Percentiles rank a stretch among this genome's conserved stretches.
These are phyloP conservation scores for Lutjanus argentimaculatus DNA, from an alignment of 2,797 vertebrate species.

Conservation along the genomic window DNA sequence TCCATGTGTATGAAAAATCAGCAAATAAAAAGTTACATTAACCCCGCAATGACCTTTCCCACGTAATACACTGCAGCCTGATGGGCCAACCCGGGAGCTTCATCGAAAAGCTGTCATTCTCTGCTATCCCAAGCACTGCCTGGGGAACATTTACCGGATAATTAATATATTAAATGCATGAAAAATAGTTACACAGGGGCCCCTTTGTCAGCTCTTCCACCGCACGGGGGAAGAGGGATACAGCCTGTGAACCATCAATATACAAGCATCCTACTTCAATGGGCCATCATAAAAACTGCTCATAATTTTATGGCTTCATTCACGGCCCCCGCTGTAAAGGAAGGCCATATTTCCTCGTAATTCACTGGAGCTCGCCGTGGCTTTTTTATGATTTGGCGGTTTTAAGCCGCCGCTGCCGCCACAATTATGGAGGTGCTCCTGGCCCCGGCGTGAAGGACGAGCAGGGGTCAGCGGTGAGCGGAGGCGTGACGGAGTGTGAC, in stretches of 20 bases:
- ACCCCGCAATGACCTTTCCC: slow-evolving; percentile 97
- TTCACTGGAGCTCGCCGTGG: slow-evolving; percentile 83
- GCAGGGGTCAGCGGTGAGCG: slow-evolving; percentile 82
- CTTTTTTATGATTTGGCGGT: slow-evolving; percentile 88
- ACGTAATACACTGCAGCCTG: slow-evolving; percentile 98
- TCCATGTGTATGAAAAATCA: slow-evolving; percentile 98
- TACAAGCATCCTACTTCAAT: slow-evolving; percentile 99
- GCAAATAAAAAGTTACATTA: slow-evolving; percentile 99
- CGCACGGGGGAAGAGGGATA: slow-evolving; percentile 91
- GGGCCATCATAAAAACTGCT: slow-evolving; percentile 99
- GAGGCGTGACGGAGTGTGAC: slow-evolving; percentile 79
- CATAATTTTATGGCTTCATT: slow-evolving; percentile 99
- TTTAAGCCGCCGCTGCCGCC: slow-evolving; percentile 81
- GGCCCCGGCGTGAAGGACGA: slow-evolving; percentile 84
- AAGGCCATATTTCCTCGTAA: slow-evolving; percentile 97
- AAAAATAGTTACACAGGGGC: slow-evolving; percentile 99
- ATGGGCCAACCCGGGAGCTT: slow-evolving; percentile 94
- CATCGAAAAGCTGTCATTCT: slow-evolving; percentile 97
- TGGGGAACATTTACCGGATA: slow-evolving; percentile 99
- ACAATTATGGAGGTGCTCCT: slow-evolving; percentile 85
- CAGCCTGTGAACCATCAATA: slow-evolving; percentile 99
- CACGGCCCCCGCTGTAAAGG: slow-evolving; percentile 97
- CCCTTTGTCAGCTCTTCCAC: slow-evolving; percentile 89
- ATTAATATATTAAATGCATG: slow-evolving; percentile 99
- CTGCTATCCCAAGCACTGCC: slow-evolving; percentile 96